Conservation (phyloP, 1,140 invertebrate genomes). For the Heliconius himera region DNA sequence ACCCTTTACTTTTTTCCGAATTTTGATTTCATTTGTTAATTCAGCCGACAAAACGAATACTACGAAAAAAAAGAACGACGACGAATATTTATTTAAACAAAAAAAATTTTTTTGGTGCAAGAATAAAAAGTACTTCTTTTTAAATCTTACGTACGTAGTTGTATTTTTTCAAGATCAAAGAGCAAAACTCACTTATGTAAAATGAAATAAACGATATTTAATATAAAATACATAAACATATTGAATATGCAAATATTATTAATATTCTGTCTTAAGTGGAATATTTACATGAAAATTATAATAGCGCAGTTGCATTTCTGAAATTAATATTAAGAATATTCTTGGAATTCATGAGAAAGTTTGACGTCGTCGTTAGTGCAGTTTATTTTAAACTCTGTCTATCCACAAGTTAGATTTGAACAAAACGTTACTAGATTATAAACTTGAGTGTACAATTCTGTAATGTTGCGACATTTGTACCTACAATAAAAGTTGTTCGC, state of each 20-base stretch:
- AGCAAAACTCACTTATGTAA: not conserved
- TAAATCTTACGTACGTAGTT: too few species aligned
- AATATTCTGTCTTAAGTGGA: not conserved
- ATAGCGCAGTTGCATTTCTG: not conserved
- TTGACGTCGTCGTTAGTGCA: not conserved
- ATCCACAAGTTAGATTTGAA: conserved; percentile 25
- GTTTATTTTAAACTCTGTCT: conserved; percentile 21
- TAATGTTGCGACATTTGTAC: conserved; percentile 27
- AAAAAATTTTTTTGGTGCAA: too few species aligned
- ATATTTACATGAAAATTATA: conserved; percentile 13
- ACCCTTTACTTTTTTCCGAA: too few species aligned
- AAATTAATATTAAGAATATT: conserved; percentile 10
- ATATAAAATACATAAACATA: not conserved
- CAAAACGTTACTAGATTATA: conserved; percentile 22
- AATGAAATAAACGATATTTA: not conserved
- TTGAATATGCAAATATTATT: not conserved
- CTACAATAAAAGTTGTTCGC: conserved; percentile 30
- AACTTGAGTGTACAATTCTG: conserved; percentile 21
- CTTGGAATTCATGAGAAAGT: conserved; percentile 6
- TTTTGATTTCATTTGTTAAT: too few species aligned
- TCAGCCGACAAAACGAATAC: too few species aligned
- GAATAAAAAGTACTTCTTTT: too few species aligned
- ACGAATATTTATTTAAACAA: too few species aligned
- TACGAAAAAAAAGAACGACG: too few species aligned
- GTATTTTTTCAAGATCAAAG: too few species aligned